phyloP scores from a whole-genome alignment of 2,113 vertebrate genomes.

The Ardeotis arabs region DNA sequence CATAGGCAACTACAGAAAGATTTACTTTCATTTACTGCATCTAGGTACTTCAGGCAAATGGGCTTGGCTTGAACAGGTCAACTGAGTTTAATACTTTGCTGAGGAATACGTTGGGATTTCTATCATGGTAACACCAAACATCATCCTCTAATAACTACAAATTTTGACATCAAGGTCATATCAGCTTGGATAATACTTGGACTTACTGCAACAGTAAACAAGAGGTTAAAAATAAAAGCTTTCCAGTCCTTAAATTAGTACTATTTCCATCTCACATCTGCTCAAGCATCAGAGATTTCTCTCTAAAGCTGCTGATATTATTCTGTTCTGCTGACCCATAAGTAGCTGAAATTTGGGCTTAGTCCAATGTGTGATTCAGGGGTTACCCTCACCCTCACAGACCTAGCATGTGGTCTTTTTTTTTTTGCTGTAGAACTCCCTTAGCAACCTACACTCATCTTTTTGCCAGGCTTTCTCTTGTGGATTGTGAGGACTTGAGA shows the following conservation, averaged over 20 bases:
- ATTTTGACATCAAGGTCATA: background rate
- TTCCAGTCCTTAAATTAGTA: background rate
- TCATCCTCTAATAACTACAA: background rate
- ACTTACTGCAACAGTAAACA: background rate
- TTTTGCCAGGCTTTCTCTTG: background rate
- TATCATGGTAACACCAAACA: background rate
- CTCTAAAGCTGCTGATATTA: background rate
- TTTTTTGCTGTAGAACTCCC: background rate
- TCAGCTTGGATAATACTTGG: background rate
- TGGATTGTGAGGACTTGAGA: background rate
- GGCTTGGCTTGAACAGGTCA: background rate
- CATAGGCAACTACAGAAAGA: background rate
- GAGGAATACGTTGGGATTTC: background rate
- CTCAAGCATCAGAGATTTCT: background rate
- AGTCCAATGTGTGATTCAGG: background rate
- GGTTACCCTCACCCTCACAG: background rate
- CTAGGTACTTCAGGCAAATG: background rate
- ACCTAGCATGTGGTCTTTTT: background rate
- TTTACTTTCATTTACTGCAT: background rate
- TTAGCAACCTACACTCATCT: background rate
- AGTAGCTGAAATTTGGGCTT: conserved; percentile 1
- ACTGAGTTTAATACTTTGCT: background rate
- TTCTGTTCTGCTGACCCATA: conserved; percentile 20
- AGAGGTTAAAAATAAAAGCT: conserved; percentile 8
- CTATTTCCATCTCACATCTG: background rate